These are phyloP conservation scores for Potamilus streckersoni DNA, from an alignment of 1,140 invertebrate genomes.

Conservation along the genomic window DNA sequence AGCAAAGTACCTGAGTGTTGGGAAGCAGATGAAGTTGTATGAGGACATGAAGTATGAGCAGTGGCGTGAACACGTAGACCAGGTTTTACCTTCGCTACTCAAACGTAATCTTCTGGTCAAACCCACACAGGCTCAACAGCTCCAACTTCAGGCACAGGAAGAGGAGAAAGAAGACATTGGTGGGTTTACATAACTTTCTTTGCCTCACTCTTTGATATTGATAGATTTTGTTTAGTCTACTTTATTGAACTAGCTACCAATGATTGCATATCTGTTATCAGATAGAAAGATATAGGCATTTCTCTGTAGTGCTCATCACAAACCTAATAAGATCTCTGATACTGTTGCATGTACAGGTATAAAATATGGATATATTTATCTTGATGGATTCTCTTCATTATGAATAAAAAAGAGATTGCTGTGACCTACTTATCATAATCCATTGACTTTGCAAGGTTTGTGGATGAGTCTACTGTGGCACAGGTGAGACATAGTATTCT, in stretches of 20 bases:
- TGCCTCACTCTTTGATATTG: background rate
- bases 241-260: background rate
- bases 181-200: background rate
- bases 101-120: constrained; percentile 65
- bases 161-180: constrained; percentile 23
- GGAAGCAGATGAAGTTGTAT: constrained; percentile 80
- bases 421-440: too few relatives aligned
- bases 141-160: constrained; percentile 27
- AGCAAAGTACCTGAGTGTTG: constrained; percentile 79
- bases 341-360: background rate
- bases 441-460: too few relatives aligned
- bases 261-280: too few relatives aligned
- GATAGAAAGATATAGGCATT: too few relatives aligned
- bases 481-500: too few relatives aligned
- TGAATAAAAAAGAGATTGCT: too few relatives aligned
- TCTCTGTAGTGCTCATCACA: too few relatives aligned
- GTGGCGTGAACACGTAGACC: constrained; percentile 65
- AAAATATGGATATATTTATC: background rate
- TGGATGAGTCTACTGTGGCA: too few relatives aligned
- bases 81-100: constrained; percentile 58
- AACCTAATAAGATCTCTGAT: background rate
- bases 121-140: constrained; percentile 33
- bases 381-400: too few relatives aligned
- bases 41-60: constrained; percentile 73
- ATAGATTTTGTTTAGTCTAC: background rate